Percentiles rank a stretch among this genome's conserved stretches.
phyloP scores from a whole-genome alignment of 2,888 invertebrate species.

The Muschampia plurimacula region DNA sequence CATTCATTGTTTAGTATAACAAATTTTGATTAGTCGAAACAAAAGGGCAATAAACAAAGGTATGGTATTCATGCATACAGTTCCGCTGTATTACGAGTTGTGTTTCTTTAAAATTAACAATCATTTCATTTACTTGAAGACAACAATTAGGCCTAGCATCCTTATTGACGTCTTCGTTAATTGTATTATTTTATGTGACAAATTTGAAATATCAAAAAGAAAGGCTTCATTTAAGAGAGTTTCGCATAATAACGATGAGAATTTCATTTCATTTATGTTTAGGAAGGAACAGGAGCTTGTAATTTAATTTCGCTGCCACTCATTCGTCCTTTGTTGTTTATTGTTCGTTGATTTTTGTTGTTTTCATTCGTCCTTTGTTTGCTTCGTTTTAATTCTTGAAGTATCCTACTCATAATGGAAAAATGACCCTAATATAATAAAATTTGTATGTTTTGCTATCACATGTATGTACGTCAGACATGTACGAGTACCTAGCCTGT shows the following conservation, averaged over 20 bases:
- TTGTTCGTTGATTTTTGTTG: conserved; percentile 38
- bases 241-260: conserved; percentile 47
- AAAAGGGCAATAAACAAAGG: too few relatives aligned
- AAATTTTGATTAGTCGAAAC: too few relatives aligned
- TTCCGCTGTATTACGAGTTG: too few relatives aligned
- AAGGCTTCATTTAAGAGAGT: background rate
- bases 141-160: background rate
- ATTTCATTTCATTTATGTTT: conserved; percentile 45
- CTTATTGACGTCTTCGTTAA: background rate
- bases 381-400: background rate
- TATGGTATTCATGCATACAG: too few relatives aligned
- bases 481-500: too few relatives aligned
- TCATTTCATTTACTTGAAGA: background rate
- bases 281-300: conserved; percentile 39
- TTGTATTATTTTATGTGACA: background rate
- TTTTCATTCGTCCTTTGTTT: conserved; percentile 15
- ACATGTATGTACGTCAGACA: background rate
- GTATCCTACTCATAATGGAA: background rate
- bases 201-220: background rate
- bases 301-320: conserved; percentile 45
- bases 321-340: conserved; percentile 38
- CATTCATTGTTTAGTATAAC: too few relatives aligned
- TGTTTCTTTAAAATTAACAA: too few relatives aligned
- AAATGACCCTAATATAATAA: background rate
- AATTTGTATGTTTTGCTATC: background rate